Evolutionary conservation across 2,113 vertebrate species (phyloP).

Genomic region (Pogona vitticeps): DNA sequence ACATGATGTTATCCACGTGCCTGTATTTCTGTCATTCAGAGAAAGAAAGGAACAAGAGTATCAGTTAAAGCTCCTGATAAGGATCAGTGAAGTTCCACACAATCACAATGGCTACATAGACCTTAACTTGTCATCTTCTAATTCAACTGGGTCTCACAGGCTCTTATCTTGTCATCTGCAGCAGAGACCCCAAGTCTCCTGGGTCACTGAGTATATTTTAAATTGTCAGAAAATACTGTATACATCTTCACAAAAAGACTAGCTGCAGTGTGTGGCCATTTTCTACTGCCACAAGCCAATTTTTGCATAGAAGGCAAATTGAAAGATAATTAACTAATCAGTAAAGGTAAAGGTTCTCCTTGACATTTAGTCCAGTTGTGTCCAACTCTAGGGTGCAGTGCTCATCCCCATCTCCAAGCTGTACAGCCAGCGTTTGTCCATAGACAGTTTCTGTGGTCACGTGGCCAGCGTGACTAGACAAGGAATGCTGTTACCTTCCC

Average conservation of each 20-base stretch:
- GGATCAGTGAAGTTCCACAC: neutral
- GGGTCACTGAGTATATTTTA: neutral
- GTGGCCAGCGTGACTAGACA: too few species aligned
- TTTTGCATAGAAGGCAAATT: neutral
- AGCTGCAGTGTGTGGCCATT: neutral
- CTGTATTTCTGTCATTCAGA: conserved; percentile 90
- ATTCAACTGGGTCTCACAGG: neutral
- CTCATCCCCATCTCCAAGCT: too few species aligned
- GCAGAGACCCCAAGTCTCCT: neutral
- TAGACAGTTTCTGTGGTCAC: too few species aligned
- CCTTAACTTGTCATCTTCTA: neutral
- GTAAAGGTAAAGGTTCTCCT: too few species aligned
- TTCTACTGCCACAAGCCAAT: neutral
- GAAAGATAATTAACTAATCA: too few species aligned
- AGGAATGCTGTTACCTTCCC: too few species aligned
- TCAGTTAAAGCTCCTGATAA: conserved; percentile 45
- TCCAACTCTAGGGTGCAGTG: too few species aligned
- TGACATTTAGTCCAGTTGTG: too few species aligned
- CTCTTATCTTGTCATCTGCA: neutral
- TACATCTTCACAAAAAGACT: neutral
- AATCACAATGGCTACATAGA: neutral
- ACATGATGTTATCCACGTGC: conserved; percentile 99
- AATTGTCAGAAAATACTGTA: neutral
- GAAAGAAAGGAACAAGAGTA: conserved; percentile 27
- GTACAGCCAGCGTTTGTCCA: too few species aligned